Evolutionary conservation across 1,140 invertebrate genomes (phyloP), one percentile per base, ranked within the genome.

Genomic region (Diorhabda carinulata): DNA sequence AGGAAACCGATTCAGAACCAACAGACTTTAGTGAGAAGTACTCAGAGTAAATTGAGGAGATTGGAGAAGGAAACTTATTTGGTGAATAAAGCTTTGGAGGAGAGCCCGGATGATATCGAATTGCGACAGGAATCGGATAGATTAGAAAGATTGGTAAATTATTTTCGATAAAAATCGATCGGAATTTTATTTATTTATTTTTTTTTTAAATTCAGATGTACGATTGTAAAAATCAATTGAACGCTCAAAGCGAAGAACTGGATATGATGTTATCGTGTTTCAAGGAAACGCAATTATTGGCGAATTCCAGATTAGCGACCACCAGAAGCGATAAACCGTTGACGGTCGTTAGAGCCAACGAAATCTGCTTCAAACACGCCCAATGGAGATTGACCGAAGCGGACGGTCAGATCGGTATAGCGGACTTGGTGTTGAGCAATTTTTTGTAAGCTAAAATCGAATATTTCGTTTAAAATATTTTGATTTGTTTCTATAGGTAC

Each of bases 291-390:
- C 91, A 92, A 76, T 83, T 92, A 4, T 83, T 86, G 3, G 85
- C 86, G 57, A 86, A 86, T 47, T 86, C 86, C 72, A 85, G 87
- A 71, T 78, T 87, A 61, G 83, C 82, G 4, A 83, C 82, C 8
- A 79, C 81, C 57, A 72, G 84, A 68, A 81, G 82, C 57, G 88
- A 90, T 74, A 89, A 90, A 73, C 87, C 89, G 7, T 87, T 90
- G 0, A 89, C 89, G 3, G 90, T 95, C 45, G 91, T 95, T 5
- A 84, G 96, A 58, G 89, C 94, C 41, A 97, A 96, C 80, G 97
- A 99, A 85, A 98, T 99, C 73, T 98, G 95, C 81, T 99, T 99
- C 80, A 98, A 98, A 82, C 94, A 97, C 81, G 97, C 97, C n/a
- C 92, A 96, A 73, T 99, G 98, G 98, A 83, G 96, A 64, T 86